Percentiles rank a stretch among this genome's conserved stretches.
phyloP scores from a whole-genome alignment of 92 coral and sea anemone species.

The Palythoa grandiflora region DNA sequence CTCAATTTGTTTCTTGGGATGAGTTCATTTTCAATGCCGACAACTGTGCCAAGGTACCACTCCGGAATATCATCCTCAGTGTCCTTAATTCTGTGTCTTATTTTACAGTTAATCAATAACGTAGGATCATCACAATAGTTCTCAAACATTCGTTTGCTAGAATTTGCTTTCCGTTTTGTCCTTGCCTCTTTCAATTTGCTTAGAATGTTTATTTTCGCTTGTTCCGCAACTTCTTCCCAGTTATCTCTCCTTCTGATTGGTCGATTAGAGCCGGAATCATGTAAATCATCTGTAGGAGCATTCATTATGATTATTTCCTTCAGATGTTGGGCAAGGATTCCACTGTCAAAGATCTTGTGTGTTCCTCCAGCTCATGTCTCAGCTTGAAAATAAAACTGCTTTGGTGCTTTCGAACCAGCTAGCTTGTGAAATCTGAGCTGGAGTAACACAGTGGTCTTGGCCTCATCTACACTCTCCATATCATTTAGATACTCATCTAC shows the following conservation, averaged over 20 bases:
- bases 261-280: neutral
- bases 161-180: neutral
- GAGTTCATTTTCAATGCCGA: conserved; percentile 13
- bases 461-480: conserved; percentile 18
- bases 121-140: neutral
- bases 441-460: conserved; percentile 30
- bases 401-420: conserved; percentile 29
- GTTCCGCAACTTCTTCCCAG: conserved; percentile 21
- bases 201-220: conserved; percentile 9
- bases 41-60: conserved; percentile 9
- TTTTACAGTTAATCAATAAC: conserved; percentile 15
- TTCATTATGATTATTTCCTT: neutral
- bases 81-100: conserved; percentile 20
- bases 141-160: conserved; percentile 1
- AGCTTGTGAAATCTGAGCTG: conserved; percentile 30
- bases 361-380: conserved; percentile 28
- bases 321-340: conserved; percentile 13
- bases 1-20: conserved; percentile 15
- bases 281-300: neutral
- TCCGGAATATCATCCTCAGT: conserved; percentile 12
- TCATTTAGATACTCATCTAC: conserved; percentile 29
- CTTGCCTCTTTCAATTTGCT: conserved; percentile 38
- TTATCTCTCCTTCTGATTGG: conserved; percentile 29
- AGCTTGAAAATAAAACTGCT: conserved; percentile 24
- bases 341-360: conserved; percentile 13